Conservation (phyloP, 35 echinoderm and acorn worm genomes). For the Chiridota heheva region DNA sequence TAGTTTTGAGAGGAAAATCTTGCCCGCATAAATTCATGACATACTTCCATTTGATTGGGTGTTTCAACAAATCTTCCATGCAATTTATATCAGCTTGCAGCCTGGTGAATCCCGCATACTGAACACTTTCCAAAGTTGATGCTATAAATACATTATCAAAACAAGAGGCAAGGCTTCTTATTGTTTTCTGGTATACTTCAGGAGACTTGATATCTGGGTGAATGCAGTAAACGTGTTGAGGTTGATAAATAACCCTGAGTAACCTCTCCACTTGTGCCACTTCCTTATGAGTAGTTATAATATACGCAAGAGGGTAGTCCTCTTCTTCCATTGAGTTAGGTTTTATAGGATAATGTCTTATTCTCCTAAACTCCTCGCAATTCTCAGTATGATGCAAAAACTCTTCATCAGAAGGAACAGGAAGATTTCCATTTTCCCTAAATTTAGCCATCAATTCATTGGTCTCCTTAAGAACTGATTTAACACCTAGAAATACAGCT, state of each 20-base stretch:
- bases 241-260: slow-evolving; percentile 67
- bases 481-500: slow-evolving; percentile 1
- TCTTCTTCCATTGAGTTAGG: slow-evolving; percentile 60
- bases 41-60: slow-evolving; percentile 51
- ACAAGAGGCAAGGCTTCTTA: slow-evolving; percentile 40
- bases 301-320: slow-evolving; percentile 76
- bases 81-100: slow-evolving; percentile 72
- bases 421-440: slow-evolving; percentile 2
- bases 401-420: slow-evolving; percentile 42
- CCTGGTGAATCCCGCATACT: slow-evolving; percentile 57
- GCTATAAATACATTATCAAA: slow-evolving; percentile 76
- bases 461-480: slow-evolving; percentile 3
- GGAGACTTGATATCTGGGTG: slow-evolving; percentile 65
- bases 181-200: slow-evolving; percentile 7
- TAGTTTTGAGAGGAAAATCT: slow-evolving; percentile 78
- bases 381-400: slow-evolving; percentile 55
- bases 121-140: slow-evolving; percentile 56
- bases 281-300: slow-evolving; percentile 64
- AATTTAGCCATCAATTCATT: slow-evolving; percentile 1
- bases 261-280: slow-evolving; percentile 62
- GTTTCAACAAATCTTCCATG: slow-evolving; percentile 47
- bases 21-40: slow-evolving; percentile 61
- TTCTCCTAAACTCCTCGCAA: slow-evolving; percentile 44
- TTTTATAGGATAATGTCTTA: slow-evolving; percentile 39
- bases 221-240: slow-evolving; percentile 76